Percentiles rank a stretch among this genome's conserved stretches.
Evolutionary conservation across 2,888 invertebrate genomes (phyloP).

Genomic region (Eupeodes latifasciatus): DNA sequence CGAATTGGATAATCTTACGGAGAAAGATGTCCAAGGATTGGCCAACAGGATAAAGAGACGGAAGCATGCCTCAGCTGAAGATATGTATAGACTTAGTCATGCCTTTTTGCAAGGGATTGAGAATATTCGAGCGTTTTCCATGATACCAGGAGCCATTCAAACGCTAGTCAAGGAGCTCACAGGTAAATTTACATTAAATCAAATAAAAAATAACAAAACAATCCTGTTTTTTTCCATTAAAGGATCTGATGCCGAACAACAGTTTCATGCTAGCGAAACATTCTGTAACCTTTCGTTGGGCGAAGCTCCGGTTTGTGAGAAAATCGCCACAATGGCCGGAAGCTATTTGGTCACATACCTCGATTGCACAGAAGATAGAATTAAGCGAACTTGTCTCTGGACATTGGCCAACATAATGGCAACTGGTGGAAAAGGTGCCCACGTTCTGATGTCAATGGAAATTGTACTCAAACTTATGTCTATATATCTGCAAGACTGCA

Average conservation of each 20-base stretch:
- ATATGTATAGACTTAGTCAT: constrained; percentile 81
- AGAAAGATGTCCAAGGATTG: constrained; percentile 81
- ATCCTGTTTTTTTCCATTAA: not conserved
- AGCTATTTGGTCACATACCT: constrained; percentile 82
- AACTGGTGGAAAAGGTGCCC: constrained; percentile 79
- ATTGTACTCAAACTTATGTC: constrained; percentile 80
- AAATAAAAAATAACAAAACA: not conserved
- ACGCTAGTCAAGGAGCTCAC: constrained; percentile 82
- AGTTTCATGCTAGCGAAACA: constrained; percentile 81
- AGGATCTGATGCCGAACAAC: constrained; percentile 80
- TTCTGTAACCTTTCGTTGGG: constrained; percentile 83
- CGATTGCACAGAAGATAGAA: constrained; percentile 78
- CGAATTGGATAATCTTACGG: constrained; percentile 80
- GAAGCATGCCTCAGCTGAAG: constrained; percentile 81
- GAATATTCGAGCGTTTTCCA: constrained; percentile 81
- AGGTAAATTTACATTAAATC: constrained; percentile 76
- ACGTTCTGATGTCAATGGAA: constrained; percentile 80
- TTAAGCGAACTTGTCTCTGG: constrained; percentile 82
- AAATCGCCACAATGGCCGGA: constrained; percentile 81
- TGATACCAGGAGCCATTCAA: constrained; percentile 81
- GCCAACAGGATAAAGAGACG: constrained; percentile 81
- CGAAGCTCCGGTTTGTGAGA: constrained; percentile 80
- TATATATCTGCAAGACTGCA: constrained; percentile 77
- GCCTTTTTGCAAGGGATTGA: constrained; percentile 81
- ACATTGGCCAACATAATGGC: constrained; percentile 81